Conservation (phyloP, 2,797 vertebrate genomes). For the Anabas testudineus region DNA sequence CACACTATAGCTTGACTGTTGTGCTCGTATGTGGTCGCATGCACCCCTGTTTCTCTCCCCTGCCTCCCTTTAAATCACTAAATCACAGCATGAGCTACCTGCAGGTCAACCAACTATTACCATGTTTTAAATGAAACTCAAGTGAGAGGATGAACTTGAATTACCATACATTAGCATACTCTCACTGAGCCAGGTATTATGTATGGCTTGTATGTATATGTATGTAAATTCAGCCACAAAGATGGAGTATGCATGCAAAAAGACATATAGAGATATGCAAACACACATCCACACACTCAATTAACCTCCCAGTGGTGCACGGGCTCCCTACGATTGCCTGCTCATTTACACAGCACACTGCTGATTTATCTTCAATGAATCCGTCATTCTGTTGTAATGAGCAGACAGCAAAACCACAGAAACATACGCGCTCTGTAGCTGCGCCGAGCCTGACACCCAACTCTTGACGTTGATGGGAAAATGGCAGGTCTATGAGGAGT, state of each 20-base stretch:
- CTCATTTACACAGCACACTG: constrained; percentile 50
- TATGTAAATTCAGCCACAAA: constrained; percentile 48
- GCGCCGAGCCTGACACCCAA: constrained; percentile 14
- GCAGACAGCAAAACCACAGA: constrained; percentile 17
- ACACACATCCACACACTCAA: constrained; percentile 50
- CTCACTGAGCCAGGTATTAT: constrained; percentile 34
- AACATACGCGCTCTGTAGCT: constrained; percentile 20
- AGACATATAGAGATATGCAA: constrained; percentile 48
- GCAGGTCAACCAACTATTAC: constrained; percentile 59
- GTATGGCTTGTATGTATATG: constrained; percentile 40
- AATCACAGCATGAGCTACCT: constrained; percentile 58
- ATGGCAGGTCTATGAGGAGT: constrained; percentile 38
- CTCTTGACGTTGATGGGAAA: constrained; percentile 53
- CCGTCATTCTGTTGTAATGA: constrained; percentile 42
- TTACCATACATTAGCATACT: constrained; percentile 69
- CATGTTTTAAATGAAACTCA: constrained; percentile 61
- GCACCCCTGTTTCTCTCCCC: constrained; percentile 33
- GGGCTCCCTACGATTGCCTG: constrained; percentile 25
- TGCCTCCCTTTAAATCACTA: constrained; percentile 42
- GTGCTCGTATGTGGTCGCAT: constrained; percentile 32
- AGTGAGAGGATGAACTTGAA: constrained; percentile 43
- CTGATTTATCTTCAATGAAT: constrained; percentile 49
- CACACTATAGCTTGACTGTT: background rate
- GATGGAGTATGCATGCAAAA: constrained; percentile 16
- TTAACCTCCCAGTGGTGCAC: constrained; percentile 56